Evolutionary conservation across 2,888 invertebrate species (phyloP).

Genomic region (Odontocerum albicorne): DNA sequence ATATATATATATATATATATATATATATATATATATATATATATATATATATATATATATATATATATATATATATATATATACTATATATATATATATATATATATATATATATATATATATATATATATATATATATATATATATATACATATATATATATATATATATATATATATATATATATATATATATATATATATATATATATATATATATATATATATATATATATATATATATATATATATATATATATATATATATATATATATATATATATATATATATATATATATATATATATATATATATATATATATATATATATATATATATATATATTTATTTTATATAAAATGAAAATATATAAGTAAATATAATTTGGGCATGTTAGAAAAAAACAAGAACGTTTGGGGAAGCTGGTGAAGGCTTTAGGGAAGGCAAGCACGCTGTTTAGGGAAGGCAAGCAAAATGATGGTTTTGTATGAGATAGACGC

Average conservation of each 20-base stretch:
- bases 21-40: not conserved
- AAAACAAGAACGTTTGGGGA: too few species aligned
- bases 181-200: not conserved
- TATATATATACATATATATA: not conserved
- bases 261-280: not conserved
- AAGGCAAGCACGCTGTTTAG: too few species aligned
- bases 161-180: not conserved
- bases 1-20: not conserved
- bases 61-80: not conserved
- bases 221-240: not conserved
- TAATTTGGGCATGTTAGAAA: too few species aligned
- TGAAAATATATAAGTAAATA: too few species aligned
- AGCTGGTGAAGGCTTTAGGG: too few species aligned
- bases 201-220: not conserved
- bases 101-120: too few species aligned
- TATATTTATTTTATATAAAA: not conserved
- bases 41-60: not conserved
- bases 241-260: not conserved
- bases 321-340: not conserved
- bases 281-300: not conserved
- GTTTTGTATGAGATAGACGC: too few species aligned
- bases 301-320: not conserved
- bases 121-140: not conserved
- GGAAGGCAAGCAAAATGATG: too few species aligned
- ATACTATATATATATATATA: not conserved